Base-by-base conservation (phyloP, 2,113 vertebrate genomes). In the Glareola pratincola region DNA sequence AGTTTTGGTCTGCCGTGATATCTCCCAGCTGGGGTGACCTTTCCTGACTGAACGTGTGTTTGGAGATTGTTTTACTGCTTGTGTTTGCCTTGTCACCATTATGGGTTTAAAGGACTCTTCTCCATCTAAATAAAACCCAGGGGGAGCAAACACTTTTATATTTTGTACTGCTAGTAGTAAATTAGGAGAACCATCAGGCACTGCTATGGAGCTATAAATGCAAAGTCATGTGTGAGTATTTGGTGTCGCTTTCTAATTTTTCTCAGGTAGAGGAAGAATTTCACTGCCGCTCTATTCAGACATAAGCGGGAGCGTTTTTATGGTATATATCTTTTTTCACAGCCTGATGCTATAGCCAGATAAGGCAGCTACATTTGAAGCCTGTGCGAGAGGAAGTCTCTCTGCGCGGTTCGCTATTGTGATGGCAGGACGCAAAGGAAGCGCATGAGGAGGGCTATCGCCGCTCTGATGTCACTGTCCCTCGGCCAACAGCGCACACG, bases 391-490 rank as follows among this genome's bases (percentile, higher is more conserved):
- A 93, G 96, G 96, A 95, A 93, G 41, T 80, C 36, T 88, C 7
- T 0, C 60, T 1, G 9, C 22, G 15, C 1, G 0, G 51, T 12
- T 91, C 2, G 0, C 64, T 63, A 60, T 89, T 97, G 80, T 95
- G 80, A 45, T 68, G 79, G 77, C 97, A 94, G 95, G 94, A 94
- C 85, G 94, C 64, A 41, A 78, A 60, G 91, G 80, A 92, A 94
- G 80, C 12, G 1, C 0, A 0, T 1, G 4, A 67, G 3, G 14
- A 47, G 39, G 29, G 47, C 57, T 79, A 8, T 12, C 72, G 75
- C 50, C 66, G 43, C 36, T 87, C 69, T 68, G 89, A 75, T 94
- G 73, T 89, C 91, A 54, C 66, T 26, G n/a, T 75, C 48, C 43
- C 67, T 81, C 2, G 0, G 69, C 77, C 74, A 85, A 36, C 84